phyloP scores from a whole-genome alignment of 1,140 invertebrate species.

The Spodoptera frugiperda region DNA sequence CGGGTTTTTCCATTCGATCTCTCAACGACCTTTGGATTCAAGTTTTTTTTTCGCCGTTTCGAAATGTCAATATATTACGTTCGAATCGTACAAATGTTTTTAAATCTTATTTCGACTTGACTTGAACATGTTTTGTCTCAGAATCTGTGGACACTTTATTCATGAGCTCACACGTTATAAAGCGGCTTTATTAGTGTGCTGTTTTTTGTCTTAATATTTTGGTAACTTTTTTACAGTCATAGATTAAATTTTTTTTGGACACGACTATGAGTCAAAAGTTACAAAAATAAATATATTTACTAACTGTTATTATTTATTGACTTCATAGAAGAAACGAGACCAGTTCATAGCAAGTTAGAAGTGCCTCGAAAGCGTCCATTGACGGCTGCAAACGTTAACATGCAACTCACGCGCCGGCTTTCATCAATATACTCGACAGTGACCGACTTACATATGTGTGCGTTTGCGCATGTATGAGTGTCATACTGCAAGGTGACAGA shows the following conservation, averaged over 20 bases:
- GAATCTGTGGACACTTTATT: no score
- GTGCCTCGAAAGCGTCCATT: constrained; percentile 38
- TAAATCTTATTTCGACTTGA: not conserved
- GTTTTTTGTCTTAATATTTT: no score
- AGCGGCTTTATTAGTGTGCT: no score
- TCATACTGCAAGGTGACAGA: not conserved
- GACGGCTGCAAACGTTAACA: constrained; percentile 49
- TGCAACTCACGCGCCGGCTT: constrained; percentile 65
- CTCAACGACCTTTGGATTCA: constrained; percentile 7
- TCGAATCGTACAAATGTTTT: not conserved
- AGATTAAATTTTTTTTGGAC: no score
- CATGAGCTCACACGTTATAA: no score
- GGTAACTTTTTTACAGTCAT: no score
- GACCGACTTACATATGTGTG: constrained; percentile 54
- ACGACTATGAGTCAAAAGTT: no score
- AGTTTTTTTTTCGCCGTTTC: not conserved
- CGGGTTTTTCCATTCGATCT: constrained; percentile 22
- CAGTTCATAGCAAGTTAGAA: constrained; percentile 9
- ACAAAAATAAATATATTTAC: no score
- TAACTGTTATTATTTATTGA: no score
- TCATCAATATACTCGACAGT: constrained; percentile 54
- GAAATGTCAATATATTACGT: constrained; percentile 14
- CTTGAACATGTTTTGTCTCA: not conserved
- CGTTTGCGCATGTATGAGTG: not conserved
- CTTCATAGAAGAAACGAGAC: constrained; percentile 21